A percentile compares a stretch with the other conserved stretches of the same genome.
phyloP scores from a whole-genome alignment of 2,113 vertebrate genomes.

The Leptobrachium ailaonicum region DNA sequence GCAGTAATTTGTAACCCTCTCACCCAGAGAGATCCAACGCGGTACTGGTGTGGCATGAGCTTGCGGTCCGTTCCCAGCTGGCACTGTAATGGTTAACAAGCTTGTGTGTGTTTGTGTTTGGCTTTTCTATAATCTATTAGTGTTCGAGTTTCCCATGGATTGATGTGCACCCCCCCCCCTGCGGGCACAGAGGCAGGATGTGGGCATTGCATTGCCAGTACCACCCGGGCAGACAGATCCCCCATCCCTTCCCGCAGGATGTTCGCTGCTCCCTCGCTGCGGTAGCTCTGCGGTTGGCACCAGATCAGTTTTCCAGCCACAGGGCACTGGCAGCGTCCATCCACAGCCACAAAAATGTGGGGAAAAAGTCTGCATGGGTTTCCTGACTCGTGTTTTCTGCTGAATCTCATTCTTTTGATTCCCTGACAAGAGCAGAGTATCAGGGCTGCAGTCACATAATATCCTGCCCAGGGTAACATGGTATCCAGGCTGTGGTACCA shows the following conservation, averaged over 20 bases:
- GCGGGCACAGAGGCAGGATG: neutral
- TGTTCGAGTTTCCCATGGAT: too few relatives aligned
- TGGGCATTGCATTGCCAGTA: conserved; percentile 14
- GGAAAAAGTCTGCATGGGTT: neutral
- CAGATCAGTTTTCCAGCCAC: conserved; percentile 30
- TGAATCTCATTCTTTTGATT: neutral
- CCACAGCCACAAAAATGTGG: conserved; percentile 18
- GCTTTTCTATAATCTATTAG: too few relatives aligned
- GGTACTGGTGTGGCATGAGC: too few relatives aligned
- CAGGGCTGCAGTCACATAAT: too few relatives aligned
- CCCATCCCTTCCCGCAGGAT: conserved; percentile 13
- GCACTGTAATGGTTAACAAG: too few relatives aligned
- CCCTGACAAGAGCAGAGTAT: neutral
- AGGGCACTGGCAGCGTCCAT: conserved; percentile 30
- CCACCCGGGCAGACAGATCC: conserved; percentile 25
- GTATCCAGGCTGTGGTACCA: too few relatives aligned
- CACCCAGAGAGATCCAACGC: too few relatives aligned
- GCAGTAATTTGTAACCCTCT: too few relatives aligned
- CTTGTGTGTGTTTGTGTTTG: too few relatives aligned
- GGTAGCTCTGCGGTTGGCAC: conserved; percentile 15
- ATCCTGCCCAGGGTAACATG: too few relatives aligned
- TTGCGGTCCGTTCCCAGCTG: too few relatives aligned
- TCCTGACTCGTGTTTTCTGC: neutral
- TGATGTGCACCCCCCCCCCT: neutral
- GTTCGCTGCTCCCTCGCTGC: neutral